Base-by-base conservation (phyloP, 1,140 invertebrate species). In the Uloborus diversus region DNA sequence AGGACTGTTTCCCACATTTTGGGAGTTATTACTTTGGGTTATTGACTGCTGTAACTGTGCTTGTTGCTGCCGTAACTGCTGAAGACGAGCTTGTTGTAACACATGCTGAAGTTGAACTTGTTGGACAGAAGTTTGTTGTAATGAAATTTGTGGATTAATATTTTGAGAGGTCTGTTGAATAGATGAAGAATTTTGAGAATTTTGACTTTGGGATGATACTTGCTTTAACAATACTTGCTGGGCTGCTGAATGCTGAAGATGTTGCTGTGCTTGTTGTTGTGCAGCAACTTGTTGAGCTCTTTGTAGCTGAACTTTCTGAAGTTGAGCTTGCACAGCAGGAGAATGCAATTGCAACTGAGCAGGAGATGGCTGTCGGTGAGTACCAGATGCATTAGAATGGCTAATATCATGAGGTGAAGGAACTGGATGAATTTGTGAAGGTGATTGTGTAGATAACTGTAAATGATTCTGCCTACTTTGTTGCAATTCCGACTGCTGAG, bases 401-500 rank as follows among this genome's bases (percentile, higher is more conserved):
- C 57, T 78, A 20, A 53, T 27, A 20, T 78, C 73, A 66, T 35
- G 42, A 37, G 25, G 13, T 61, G 61, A 64, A 33, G 53, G 9
- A 20, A 35, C 37, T 20, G 33, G 51, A 23, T 70, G 71, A 51
- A n/a, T 20, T 35, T 78, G 73, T 20, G 30, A 3, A n/a, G 37
- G 7, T 42, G 7, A 17, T 42, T 42, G 37, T 9, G 37, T 9
- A 13, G 71, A 64, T 57, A 75, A 33, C 53, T 75, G 71, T 53
- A 75, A 33, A 2, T 75, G 71, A 32, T 30, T 42, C 17, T 75
- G 81, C 28, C 82, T 80, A 68, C 83, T 84, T 35, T 82, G 83
- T 49, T 85, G 84, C 17, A 71, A 61, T 33, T 83, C 75, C 42
- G 69, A 66, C 17, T 81, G 78, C 14, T 80, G 81, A 25, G 30